A percentile compares a stretch with the other conserved stretches of the same genome.
Conservation (phyloP, 2,113 vertebrate genomes). For the Chlorodrepanis virens region DNA sequence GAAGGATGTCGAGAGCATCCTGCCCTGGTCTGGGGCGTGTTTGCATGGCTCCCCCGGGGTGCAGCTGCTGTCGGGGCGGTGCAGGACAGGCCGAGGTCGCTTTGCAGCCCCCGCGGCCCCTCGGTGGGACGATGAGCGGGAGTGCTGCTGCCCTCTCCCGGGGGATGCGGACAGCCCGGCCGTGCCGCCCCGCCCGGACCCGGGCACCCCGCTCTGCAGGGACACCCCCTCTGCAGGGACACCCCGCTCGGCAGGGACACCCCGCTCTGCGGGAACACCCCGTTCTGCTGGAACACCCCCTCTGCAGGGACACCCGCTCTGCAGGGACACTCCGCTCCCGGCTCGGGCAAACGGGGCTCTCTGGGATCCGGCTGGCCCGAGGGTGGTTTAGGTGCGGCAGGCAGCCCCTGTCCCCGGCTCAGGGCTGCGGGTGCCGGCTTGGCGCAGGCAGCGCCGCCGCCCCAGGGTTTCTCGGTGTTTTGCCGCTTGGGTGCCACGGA, state of each 20-base stretch:
- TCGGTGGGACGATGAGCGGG: background rate
- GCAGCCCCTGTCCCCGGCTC: fast-evolving
- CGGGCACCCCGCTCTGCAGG: background rate
- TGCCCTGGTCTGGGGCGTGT: no score
- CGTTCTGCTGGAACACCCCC: background rate
- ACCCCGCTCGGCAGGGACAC: background rate
- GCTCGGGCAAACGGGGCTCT: background rate
- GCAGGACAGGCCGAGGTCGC: background rate
- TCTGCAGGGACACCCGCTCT: no score
- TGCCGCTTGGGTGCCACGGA: background rate
- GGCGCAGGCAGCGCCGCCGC: background rate
- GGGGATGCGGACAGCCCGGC: background rate
- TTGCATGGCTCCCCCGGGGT: background rate
- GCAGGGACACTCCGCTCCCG: background rate
- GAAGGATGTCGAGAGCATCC: background rate
- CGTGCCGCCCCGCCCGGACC: background rate
- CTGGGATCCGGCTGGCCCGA: fast-evolving
- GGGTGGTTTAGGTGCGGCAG: background rate
- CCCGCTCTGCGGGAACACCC: fast-evolving
- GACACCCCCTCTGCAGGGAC: background rate
- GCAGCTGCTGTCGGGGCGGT: background rate
- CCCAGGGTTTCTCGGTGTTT: background rate
- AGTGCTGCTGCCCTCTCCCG: conserved; percentile 56
- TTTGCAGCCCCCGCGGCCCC: background rate
- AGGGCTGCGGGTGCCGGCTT: background rate